Conservation (phyloP, 2,797 vertebrate species). For the Pampus argenteus region DNA sequence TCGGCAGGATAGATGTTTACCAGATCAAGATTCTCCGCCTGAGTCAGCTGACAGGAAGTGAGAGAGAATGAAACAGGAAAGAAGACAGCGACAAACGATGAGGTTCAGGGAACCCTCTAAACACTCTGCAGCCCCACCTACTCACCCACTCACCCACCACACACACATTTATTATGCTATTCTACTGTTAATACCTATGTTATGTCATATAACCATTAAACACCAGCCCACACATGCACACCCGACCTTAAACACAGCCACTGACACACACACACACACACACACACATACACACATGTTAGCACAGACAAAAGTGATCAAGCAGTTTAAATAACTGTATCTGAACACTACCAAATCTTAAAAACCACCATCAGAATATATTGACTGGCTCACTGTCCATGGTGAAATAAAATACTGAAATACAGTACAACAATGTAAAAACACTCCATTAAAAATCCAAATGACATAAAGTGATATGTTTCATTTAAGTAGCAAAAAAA, state of each 20-base stretch:
- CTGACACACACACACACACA: constrained; percentile 24
- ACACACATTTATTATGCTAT: constrained; percentile 16
- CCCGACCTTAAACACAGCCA: constrained; percentile 24
- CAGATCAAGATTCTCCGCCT: constrained; percentile 75
- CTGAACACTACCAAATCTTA: background rate
- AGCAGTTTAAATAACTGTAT: background rate
- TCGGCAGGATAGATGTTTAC: constrained; percentile 72
- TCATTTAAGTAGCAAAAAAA: too few species aligned
- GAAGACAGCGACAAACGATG: constrained; percentile 71
- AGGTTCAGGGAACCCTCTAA: constrained; percentile 86
- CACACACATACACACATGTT: background rate
- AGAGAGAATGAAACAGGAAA: constrained; percentile 81
- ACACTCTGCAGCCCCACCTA: constrained; percentile 65
- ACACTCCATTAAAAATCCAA: background rate
- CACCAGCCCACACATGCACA: constrained; percentile 16
- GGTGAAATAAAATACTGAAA: background rate
- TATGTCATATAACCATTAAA: constrained; percentile 38
- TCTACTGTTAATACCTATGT: constrained; percentile 11
- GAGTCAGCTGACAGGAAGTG: constrained; percentile 87
- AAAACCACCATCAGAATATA: background rate
- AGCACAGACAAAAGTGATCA: background rate
- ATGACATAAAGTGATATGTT: too few species aligned
- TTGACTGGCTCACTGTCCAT: background rate
- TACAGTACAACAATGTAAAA: background rate
- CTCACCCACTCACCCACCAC: constrained; percentile 26